phyloP scores from a whole-genome alignment of 1,140 invertebrate genomes.

The Paraescarpia echinospica region DNA sequence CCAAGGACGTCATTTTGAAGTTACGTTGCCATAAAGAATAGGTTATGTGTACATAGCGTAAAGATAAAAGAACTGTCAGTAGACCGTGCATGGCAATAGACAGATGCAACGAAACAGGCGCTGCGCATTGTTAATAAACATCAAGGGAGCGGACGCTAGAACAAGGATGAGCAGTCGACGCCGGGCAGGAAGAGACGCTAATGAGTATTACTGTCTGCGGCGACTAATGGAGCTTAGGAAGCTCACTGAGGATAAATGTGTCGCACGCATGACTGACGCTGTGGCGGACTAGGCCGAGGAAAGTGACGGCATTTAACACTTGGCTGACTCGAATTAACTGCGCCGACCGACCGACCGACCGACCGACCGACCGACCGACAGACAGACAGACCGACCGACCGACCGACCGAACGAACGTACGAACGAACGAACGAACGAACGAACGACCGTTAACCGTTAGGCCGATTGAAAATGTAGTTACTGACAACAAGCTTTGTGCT shows the following conservation, averaged over 20 bases:
- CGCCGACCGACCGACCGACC: not conserved
- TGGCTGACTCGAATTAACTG: not conserved
- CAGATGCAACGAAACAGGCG: not conserved
- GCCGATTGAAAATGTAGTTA: too few relatives aligned
- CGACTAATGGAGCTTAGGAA: not conserved
- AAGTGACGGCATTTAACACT: not conserved
- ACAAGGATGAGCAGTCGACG: not conserved
- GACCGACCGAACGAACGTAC: too few relatives aligned
- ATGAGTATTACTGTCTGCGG: not conserved
- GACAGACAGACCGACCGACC: too few relatives aligned
- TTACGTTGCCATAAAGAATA: not conserved
- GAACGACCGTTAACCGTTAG: too few relatives aligned
- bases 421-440: too few relatives aligned
- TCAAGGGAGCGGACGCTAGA: not conserved
- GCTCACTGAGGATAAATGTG: not conserved
- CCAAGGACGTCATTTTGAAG: not conserved
- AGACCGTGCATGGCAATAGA: not conserved
- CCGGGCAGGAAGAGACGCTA: not conserved
- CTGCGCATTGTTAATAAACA: not conserved
- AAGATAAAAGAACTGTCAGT: not conserved
- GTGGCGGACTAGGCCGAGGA: not conserved
- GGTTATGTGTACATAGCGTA: not conserved
- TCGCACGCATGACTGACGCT: not conserved
- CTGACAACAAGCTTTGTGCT: too few relatives aligned
- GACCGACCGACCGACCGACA: too few relatives aligned